Base-by-base conservation (phyloP, 2,888 invertebrate genomes). In the Pocota personata region DNA sequence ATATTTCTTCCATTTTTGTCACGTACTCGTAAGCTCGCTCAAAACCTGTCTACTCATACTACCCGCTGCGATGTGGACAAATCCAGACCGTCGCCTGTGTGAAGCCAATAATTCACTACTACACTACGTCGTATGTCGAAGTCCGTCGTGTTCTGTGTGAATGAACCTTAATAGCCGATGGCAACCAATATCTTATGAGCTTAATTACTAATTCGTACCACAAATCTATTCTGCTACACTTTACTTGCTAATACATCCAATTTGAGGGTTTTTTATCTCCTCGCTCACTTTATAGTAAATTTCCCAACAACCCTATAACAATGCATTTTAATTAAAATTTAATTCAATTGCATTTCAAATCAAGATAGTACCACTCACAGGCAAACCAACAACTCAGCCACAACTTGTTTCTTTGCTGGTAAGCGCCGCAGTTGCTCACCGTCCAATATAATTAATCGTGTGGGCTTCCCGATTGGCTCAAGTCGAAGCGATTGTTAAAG, bases 281-380 rank as follows among this genome's bases (percentile, higher is more conserved):
- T 43, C 52, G 43, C 66, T 66, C 67, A 73, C 37, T 24, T 40
- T 19, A 14, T 4, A 24, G 7, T 21, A 21, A 48, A 67, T 75
- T 75, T 80, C 67, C 14, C 40, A 40, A 19, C 80, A 80, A 75
- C 67, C 60, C 67, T 32, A 73, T 60, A 46, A 75, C 67, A 67
- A 80, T 60, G 50, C 46, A 52, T 24, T 75, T 75, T 82, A 82
- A 82, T 82, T 75, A 82, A 60, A 75, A 82, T 69, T 71, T 69
- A 84, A 79, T 79, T 84, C 82, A 79, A 84, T 75, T 84, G 69
- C 67, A 75, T 84, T 84, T 79, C 27, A 64, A 79, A 79, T 69
- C 79, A 55, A 73, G 73, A 64, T 67, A 77, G 16, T 19, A 10
- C 32, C 52, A n/a, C 40, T 35, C 37, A 52, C 37, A 27, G 24